phyloP scores from a whole-genome alignment of 2,797 vertebrate genomes.

The Mallotus villosus region DNA sequence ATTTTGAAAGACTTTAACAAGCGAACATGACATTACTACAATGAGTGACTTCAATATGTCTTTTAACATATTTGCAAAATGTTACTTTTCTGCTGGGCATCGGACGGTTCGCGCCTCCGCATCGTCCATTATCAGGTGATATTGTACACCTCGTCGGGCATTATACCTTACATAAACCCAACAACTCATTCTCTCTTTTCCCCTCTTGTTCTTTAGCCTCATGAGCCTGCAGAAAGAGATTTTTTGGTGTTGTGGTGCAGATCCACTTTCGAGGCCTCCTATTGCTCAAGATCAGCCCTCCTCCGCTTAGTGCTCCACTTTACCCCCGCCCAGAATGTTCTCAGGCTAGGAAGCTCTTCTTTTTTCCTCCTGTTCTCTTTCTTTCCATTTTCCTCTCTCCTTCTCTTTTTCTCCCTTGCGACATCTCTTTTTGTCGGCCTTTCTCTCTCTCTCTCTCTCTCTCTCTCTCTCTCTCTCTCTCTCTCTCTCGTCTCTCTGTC shows the following conservation, averaged over 20 bases:
- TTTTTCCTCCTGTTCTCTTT: constrained; percentile 35
- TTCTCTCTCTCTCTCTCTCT: constrained; percentile 20
- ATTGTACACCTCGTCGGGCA: too few relatives aligned
- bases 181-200: constrained; percentile 41
- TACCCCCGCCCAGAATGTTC: constrained; percentile 57
- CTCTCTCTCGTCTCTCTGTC: constrained; percentile 53
- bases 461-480: constrained; percentile 26
- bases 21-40: too few relatives aligned
- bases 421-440: neutral
- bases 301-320: constrained; percentile 61
- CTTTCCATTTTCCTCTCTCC: constrained; percentile 9
- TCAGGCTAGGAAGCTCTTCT: constrained; percentile 51
- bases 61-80: too few relatives aligned
- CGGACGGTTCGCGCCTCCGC: too few relatives aligned
- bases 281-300: constrained; percentile 53
- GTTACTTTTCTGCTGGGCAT: too few relatives aligned
- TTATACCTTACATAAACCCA: constrained; percentile 31
- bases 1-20: too few relatives aligned
- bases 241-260: constrained; percentile 36
- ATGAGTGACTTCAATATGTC: too few relatives aligned
- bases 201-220: constrained; percentile 25
- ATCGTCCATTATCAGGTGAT: too few relatives aligned
- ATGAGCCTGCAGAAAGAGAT: constrained; percentile 37
- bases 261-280: constrained; percentile 46
- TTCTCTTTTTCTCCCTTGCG: constrained; percentile 48